A percentile compares a stretch with the other conserved stretches of the same genome.
Conservation (phyloP, 2,113 vertebrate genomes). For the Sciurus niger region DNA sequence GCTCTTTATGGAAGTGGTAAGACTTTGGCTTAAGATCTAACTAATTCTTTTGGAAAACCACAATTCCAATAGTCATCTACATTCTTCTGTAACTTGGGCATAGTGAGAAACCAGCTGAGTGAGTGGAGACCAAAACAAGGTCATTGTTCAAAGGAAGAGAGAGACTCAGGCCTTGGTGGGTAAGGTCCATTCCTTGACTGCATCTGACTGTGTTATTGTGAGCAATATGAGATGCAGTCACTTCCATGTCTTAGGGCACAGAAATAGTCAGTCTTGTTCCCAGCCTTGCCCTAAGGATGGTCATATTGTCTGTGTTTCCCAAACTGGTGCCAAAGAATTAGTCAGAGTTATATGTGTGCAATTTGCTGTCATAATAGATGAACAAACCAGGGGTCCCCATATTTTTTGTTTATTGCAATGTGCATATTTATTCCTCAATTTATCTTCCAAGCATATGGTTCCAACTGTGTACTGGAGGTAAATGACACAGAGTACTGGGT, state of each 20-base stretch:
- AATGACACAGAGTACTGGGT: too few species aligned
- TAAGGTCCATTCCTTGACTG: too few species aligned
- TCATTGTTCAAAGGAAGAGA: too few species aligned
- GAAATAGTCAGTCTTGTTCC: slow-evolving; percentile 23
- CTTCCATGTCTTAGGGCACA: not conserved
- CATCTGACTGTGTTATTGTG: too few species aligned
- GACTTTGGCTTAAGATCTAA: too few species aligned
- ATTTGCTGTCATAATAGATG: rapidly evolving
- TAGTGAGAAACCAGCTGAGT: not conserved
- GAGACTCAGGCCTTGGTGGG: too few species aligned
- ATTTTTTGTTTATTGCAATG: not conserved
- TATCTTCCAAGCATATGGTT: too few species aligned
- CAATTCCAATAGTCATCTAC: too few species aligned
- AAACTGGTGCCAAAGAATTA: not conserved
- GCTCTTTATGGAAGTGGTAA: too few species aligned
- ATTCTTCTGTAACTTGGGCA: too few species aligned
- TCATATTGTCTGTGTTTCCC: rapidly evolving
- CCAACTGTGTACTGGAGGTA: too few species aligned
- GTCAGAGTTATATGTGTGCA: not conserved
- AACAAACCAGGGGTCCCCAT: not conserved
- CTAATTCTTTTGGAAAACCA: too few species aligned
- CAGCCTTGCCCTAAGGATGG: not conserved
- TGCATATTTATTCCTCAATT: not conserved
- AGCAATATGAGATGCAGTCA: not conserved
- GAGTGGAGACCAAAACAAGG: not conserved